phyloP scores from a whole-genome alignment of 2,888 invertebrate genomes.

The Eupithecia abbreviata region DNA sequence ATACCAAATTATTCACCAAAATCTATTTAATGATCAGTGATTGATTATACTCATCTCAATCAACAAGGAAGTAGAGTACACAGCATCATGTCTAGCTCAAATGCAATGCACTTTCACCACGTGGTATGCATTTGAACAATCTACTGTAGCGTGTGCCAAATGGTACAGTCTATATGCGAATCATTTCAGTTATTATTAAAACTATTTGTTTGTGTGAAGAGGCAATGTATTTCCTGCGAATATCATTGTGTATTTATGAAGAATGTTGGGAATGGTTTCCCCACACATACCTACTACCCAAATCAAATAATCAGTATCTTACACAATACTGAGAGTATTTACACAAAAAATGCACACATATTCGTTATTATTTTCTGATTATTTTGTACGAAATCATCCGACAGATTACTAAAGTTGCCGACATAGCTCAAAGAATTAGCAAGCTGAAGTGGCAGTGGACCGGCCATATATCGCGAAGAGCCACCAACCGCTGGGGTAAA shows the following conservation, averaged over 20 bases:
- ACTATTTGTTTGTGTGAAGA: constrained; percentile 17
- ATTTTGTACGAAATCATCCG: too few relatives aligned
- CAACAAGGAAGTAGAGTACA: constrained; percentile 7
- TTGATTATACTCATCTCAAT: not conserved
- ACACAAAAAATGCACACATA: not conserved
- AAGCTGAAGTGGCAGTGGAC: too few relatives aligned
- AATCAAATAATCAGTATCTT: not conserved
- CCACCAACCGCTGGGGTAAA: too few relatives aligned
- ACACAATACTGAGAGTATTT: not conserved
- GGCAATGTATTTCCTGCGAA: constrained; percentile 1
- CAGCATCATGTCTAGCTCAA: not conserved
- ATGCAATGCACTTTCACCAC: constrained; percentile 31
- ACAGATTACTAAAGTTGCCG: too few relatives aligned
- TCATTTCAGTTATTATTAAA: constrained; percentile 19
- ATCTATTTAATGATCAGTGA: not conserved
- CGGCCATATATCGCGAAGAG: too few relatives aligned
- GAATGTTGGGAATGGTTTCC: not conserved
- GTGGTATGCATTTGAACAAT: constrained; percentile 25
- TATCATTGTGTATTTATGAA: not conserved
- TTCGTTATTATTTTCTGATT: too few relatives aligned
- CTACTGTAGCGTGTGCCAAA: constrained; percentile 27
- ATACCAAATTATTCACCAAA: not conserved
- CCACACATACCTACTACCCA: not conserved
- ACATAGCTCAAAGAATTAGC: too few relatives aligned
- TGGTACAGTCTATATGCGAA: constrained; percentile 15